Conservation (phyloP, 2,888 invertebrate genomes). For the Mechanitis messenoides region DNA sequence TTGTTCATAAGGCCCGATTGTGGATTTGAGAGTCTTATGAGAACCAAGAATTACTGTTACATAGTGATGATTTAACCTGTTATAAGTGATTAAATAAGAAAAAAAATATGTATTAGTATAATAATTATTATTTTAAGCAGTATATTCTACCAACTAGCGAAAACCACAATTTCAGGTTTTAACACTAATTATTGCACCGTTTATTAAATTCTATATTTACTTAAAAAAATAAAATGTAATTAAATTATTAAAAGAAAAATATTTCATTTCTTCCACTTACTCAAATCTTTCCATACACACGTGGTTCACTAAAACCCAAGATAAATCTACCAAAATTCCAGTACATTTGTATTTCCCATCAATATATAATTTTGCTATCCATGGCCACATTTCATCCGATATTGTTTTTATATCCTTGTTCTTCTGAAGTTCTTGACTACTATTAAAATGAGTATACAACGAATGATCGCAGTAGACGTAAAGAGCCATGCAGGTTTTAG, state of each 20-base stretch:
- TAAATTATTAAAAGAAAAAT: too few relatives aligned
- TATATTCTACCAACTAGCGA: too few relatives aligned
- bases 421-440: constrained; percentile 41
- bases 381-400: constrained; percentile 75
- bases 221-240: too few relatives aligned
- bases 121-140: too few relatives aligned
- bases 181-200: background rate
- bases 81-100: constrained; percentile 37
- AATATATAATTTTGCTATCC: constrained; percentile 83
- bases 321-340: constrained; percentile 79
- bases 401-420: constrained; percentile 35
- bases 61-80: constrained; percentile 75
- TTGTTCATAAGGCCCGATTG: constrained; percentile 83
- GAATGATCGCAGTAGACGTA: constrained; percentile 73
- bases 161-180: background rate
- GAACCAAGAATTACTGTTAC: constrained; percentile 82
- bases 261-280: constrained; percentile 42
- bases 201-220: too few relatives aligned
- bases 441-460: constrained; percentile 54
- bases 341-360: constrained; percentile 83
- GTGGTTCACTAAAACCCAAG: constrained; percentile 80
- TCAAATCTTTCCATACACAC: constrained; percentile 68
- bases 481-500: constrained; percentile 71
- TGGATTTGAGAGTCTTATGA: constrained; percentile 74
- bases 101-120: background rate